Evolutionary conservation across 1,140 invertebrate genomes (phyloP).

Genomic region (Alviniconcha marisindica): DNA sequence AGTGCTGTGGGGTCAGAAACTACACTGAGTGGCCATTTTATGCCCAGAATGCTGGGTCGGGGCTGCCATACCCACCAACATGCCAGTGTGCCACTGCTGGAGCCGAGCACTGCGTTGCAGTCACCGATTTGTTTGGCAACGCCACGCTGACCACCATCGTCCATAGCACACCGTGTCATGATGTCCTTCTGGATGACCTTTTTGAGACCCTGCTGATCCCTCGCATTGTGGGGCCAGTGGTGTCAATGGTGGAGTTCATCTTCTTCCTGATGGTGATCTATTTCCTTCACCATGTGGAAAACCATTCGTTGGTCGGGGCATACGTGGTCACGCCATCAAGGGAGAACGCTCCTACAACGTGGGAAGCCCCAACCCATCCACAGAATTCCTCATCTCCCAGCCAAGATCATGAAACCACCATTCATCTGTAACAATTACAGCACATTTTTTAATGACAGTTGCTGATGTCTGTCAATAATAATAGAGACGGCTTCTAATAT

Average conservation of each 20-base stretch:
- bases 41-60: background rate
- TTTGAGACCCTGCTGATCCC: background rate
- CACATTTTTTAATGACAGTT: too few relatives aligned
- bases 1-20: background rate
- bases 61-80: background rate
- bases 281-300: background rate
- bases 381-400: too few relatives aligned
- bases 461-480: too few relatives aligned
- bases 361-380: too few relatives aligned
- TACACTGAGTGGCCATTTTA: background rate
- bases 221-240: conserved; percentile 2
- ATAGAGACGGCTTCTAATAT: too few relatives aligned
- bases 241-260: background rate
- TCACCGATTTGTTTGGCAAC: background rate
- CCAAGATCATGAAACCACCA: too few relatives aligned
- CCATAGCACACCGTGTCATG: background rate
- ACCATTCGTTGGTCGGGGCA: background rate
- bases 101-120: background rate
- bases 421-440: too few relatives aligned
- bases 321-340: too few relatives aligned
- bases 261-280: background rate
- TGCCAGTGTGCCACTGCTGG: background rate
- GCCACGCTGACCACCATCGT: background rate
- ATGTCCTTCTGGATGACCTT: background rate
- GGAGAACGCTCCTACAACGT: too few relatives aligned